phyloP scores from a whole-genome alignment of 2,888 invertebrate genomes.

The Lepidochrysops patricia region DNA sequence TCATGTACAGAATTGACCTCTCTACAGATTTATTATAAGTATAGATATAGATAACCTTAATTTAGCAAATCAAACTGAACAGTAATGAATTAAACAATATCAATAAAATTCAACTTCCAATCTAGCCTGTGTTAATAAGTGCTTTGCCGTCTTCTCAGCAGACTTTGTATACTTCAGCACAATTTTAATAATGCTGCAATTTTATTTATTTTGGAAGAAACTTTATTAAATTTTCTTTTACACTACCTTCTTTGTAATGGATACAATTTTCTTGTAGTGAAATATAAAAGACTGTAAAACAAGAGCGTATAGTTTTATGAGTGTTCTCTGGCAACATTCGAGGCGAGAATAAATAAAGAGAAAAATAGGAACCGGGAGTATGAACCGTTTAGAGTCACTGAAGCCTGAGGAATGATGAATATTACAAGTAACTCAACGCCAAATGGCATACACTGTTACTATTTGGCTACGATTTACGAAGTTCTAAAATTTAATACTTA shows the following conservation, averaged over 20 bases:
- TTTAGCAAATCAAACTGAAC: background rate
- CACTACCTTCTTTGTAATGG: constrained; percentile 13
- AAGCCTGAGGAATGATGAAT: constrained; percentile 62
- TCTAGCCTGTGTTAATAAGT: background rate
- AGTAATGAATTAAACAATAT: background rate
- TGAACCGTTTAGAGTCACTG: constrained; percentile 61
- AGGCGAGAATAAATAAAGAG: constrained; percentile 55
- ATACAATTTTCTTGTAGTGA: constrained; percentile 35
- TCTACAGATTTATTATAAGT: too few species aligned
- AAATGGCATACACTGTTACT: constrained; percentile 38
- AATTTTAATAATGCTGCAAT: constrained; percentile 1
- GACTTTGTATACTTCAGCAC: background rate
- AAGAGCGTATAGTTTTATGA: constrained; percentile 62
- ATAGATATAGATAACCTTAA: background rate
- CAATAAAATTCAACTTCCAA: background rate
- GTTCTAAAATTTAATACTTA: too few species aligned
- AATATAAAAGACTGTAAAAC: constrained; percentile 63
- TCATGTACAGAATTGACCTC: too few species aligned
- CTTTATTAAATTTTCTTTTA: constrained; percentile 2
- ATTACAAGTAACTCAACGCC: constrained; percentile 54
- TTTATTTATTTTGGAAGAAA: constrained; percentile 1
- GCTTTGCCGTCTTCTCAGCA: background rate
- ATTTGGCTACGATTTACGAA: background rate
- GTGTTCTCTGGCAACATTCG: constrained; percentile 61
- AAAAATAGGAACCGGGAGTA: constrained; percentile 44